Evolutionary conservation across 2,888 invertebrate genomes (phyloP).

Genomic region (Euzetes globulus): DNA sequence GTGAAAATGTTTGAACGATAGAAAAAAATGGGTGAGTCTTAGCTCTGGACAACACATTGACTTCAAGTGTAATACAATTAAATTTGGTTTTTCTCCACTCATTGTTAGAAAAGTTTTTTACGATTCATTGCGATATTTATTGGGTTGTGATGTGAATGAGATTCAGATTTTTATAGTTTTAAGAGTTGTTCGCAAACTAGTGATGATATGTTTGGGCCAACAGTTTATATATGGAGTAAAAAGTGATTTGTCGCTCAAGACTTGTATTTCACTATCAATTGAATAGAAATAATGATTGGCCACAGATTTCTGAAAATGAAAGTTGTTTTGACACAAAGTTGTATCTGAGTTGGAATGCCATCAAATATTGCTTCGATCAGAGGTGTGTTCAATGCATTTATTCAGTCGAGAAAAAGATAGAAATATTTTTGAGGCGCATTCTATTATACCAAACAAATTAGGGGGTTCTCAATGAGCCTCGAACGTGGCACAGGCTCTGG

Average conservation of each 20-base stretch:
- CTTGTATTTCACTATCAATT: not conserved
- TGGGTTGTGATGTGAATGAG: no score
- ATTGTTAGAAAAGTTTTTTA: no score
- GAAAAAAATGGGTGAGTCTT: no score
- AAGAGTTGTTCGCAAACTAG: no score
- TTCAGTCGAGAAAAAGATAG: not conserved
- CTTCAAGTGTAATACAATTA: no score
- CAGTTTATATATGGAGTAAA: no score
- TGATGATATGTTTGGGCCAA: no score
- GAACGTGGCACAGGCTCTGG: slow-evolving; percentile 1
- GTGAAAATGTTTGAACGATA: no score
- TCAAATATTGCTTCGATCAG: not conserved
- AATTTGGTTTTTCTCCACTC: no score
- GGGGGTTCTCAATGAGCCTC: slow-evolving; percentile 13
- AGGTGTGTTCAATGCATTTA: slow-evolving; percentile 6
- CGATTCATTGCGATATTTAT: no score
- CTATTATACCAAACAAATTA: slow-evolving; percentile 16
- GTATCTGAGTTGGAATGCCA: not conserved
- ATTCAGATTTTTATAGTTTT: no score
- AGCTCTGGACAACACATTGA: no score
- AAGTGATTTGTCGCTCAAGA: not conserved
- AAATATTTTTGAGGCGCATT: slow-evolving; percentile 14
- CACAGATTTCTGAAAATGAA: not conserved
- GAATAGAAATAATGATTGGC: not conserved
- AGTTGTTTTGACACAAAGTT: slow-evolving; percentile 17